A percentile compares a stretch with the other conserved stretches of the same genome.
These are phyloP conservation scores for Mythimna lalbum DNA, from an alignment of 2,888 invertebrate genomes.

Conservation along the genomic window DNA sequence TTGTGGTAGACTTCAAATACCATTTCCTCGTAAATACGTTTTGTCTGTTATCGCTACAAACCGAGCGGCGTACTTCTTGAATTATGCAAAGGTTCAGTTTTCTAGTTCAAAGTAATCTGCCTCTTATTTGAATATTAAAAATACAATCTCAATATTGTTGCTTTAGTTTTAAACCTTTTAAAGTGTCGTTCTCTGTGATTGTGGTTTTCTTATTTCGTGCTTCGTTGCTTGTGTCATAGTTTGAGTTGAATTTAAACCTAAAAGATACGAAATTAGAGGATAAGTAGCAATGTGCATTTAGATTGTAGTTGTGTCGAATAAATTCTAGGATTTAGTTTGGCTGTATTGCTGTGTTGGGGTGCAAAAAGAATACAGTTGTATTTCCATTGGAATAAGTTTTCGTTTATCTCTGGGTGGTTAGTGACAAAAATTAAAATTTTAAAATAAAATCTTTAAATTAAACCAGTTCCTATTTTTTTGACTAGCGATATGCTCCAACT, in stretches of 20 bases:
- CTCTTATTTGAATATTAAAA: conserved; percentile 67
- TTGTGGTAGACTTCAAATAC: conserved; percentile 53
- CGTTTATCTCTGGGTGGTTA: neutral
- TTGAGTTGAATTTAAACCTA: conserved; percentile 28
- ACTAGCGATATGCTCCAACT: too few relatives aligned
- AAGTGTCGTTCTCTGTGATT: conserved; percentile 37
- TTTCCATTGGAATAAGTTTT: neutral
- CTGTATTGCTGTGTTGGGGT: neutral
- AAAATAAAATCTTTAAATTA: neutral
- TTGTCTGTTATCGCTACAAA: conserved; percentile 61
- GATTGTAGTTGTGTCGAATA: conserved; percentile 11
- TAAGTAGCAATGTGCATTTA: conserved; percentile 28
- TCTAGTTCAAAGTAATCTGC: conserved; percentile 60
- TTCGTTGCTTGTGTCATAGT: conserved; percentile 36
- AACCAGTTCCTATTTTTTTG: neutral
- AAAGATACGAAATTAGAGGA: conserved; percentile 20
- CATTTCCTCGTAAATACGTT: conserved; percentile 62
- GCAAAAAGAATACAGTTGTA: neutral
- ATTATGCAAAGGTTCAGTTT: conserved; percentile 65
- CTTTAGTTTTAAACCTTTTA: conserved; percentile 53
- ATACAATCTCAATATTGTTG: conserved; percentile 64
- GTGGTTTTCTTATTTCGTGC: conserved; percentile 55
- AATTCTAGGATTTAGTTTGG: conserved; percentile 21
- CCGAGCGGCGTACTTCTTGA: conserved; percentile 57
- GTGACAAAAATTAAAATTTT: neutral